phyloP scores from a whole-genome alignment of 2,797 vertebrate species.

The Menidia menidia region DNA sequence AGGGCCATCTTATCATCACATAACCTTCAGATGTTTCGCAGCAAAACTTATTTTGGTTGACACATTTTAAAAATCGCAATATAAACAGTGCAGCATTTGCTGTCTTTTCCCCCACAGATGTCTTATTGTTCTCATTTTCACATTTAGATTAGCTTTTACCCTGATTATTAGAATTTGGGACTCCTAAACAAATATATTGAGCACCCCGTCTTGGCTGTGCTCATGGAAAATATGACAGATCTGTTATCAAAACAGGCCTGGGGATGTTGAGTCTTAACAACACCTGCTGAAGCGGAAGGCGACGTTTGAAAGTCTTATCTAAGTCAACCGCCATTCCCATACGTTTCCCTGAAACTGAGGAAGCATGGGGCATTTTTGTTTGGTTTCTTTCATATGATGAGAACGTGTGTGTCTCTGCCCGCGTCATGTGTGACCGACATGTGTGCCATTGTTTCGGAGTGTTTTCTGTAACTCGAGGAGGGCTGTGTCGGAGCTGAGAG shows the following conservation, averaged over 20 bases:
- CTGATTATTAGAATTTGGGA: background rate
- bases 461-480: constrained; percentile 76
- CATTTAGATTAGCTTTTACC: too few species aligned
- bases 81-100: too few species aligned
- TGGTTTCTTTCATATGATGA: constrained; percentile 39
- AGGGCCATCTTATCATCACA: too few species aligned
- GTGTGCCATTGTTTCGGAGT: constrained; percentile 68
- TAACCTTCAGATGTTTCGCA: too few species aligned
- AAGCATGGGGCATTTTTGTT: constrained; percentile 39
- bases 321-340: constrained; percentile 5
- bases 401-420: constrained; percentile 27
- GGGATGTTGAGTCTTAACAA: constrained; percentile 26
- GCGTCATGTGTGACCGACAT: constrained; percentile 27
- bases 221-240: constrained; percentile 37
- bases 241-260: constrained; percentile 59
- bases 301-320: constrained; percentile 20
- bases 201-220: constrained; percentile 26
- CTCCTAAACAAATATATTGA: background rate
- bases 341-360: constrained; percentile 3
- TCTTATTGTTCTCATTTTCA: too few species aligned
- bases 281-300: constrained; percentile 40
- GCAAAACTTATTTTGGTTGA: too few species aligned
- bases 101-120: background rate
- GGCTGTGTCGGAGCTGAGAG: constrained; percentile 45
- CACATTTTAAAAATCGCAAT: too few species aligned